Evolutionary conservation across 92 coral and sea anemone species (phyloP).

Genomic region (Blastomussa wellsi): DNA sequence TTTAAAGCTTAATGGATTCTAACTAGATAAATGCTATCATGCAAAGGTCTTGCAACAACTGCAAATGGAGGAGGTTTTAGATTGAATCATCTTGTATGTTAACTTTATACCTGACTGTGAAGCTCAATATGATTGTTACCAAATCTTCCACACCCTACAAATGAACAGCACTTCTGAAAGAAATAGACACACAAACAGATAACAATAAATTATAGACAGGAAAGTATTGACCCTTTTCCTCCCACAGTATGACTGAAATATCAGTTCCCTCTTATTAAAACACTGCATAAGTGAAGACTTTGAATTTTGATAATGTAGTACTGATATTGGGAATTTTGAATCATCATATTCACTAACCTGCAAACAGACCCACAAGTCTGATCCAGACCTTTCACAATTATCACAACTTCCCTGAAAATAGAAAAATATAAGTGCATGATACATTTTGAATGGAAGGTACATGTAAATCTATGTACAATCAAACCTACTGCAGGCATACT

Average conservation of each 20-base stretch:
- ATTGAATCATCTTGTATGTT: too few relatives aligned
- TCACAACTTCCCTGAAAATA: slow-evolving; percentile 73
- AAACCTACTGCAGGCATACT: neutral
- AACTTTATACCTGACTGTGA: slow-evolving; percentile 85
- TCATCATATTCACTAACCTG: slow-evolving; percentile 61
- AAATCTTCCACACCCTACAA: slow-evolving; percentile 94
- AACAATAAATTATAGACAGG: neutral
- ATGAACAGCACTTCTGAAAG: slow-evolving; percentile 86
- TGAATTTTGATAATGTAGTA: too few relatives aligned
- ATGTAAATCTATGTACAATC: neutral
- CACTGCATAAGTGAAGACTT: too few relatives aligned
- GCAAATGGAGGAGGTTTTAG: too few relatives aligned
- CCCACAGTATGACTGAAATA: neutral
- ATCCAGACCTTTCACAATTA: slow-evolving; percentile 71
- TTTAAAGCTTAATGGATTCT: too few relatives aligned
- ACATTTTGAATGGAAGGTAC: neutral
- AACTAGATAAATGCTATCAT: too few relatives aligned
- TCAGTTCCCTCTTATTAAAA: neutral
- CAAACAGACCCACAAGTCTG: slow-evolving; percentile 89
- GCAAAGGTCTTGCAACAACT: too few relatives aligned
- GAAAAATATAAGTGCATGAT: neutral
- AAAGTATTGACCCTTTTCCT: neutral
- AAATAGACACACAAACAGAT: neutral
- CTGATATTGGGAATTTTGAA: neutral
- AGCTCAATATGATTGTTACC: slow-evolving; percentile 85